Conservation (phyloP, 2,113 vertebrate species). For the Nanorana parkeri region DNA sequence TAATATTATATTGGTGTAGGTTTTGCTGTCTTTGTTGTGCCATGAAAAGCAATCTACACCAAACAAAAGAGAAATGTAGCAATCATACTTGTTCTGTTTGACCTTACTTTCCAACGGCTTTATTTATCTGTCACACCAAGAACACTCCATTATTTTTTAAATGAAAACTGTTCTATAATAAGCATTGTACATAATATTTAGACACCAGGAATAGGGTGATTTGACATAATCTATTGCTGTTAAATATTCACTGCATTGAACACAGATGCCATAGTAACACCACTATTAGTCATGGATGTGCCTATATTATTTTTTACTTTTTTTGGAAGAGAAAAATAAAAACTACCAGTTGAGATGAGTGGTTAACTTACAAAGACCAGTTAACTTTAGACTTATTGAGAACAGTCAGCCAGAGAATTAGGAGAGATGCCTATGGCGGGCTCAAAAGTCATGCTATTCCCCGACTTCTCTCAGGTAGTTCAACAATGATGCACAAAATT, state of each 20-base stretch:
- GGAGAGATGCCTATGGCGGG: too few relatives aligned
- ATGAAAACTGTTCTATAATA: constrained; percentile 24
- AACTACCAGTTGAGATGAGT: too few relatives aligned
- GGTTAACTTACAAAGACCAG: too few relatives aligned
- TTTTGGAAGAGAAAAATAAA: too few relatives aligned
- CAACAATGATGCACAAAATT: too few relatives aligned
- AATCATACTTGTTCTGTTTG: background rate
- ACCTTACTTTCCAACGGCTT: constrained; percentile 1
- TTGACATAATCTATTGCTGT: background rate
- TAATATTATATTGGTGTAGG: too few relatives aligned
- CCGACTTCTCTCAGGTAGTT: too few relatives aligned
- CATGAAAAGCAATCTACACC: background rate
- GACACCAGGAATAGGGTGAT: constrained; percentile 2
- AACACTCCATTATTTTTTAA: constrained; percentile 23
- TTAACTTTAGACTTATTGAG: too few relatives aligned
- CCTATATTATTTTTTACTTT: background rate
- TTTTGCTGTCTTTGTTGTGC: too few relatives aligned
- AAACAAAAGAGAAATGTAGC: background rate
- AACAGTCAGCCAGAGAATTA: too few relatives aligned
- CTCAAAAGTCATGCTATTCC: too few relatives aligned
- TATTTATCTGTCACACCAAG: background rate
- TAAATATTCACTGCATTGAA: background rate
- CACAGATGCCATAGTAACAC: background rate
- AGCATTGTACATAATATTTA: constrained; percentile 8
- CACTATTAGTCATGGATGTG: background rate